Conservation (phyloP, 2,888 invertebrate species). For the Drosophila sordidapex region DNA sequence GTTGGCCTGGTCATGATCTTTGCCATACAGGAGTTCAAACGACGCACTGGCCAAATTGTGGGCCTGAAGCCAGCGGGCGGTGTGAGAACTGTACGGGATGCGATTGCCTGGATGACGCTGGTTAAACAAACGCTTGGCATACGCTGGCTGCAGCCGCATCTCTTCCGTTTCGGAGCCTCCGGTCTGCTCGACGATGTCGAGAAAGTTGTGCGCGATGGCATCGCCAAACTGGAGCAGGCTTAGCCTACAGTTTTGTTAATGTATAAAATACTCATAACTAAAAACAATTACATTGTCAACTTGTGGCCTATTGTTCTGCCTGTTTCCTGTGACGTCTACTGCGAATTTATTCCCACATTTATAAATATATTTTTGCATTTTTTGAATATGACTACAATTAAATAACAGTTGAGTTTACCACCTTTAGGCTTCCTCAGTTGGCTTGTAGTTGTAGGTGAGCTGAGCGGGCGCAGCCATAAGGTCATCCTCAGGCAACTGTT, state of each 20-base stretch:
- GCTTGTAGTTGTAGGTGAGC: constrained; percentile 51
- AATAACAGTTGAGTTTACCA: constrained; percentile 37
- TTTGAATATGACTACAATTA: constrained; percentile 61
- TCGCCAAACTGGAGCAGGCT: constrained; percentile 37
- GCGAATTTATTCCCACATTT: constrained; percentile 27
- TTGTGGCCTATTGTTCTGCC: not conserved
- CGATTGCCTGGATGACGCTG: constrained; percentile 93
- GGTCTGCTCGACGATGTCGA: constrained; percentile 93
- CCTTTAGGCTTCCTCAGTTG: constrained; percentile 25
- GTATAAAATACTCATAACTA: constrained; percentile 13
- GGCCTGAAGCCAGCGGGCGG: constrained; percentile 99
- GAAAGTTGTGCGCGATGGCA: constrained; percentile 79
- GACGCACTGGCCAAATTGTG: constrained; percentile 90
- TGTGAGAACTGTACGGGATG: constrained; percentile 93
- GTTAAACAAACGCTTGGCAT: constrained; percentile 93
- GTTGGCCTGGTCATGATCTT: constrained; percentile 97
- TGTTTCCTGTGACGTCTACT: constrained; percentile 15
- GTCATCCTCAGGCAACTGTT: constrained; percentile 70
- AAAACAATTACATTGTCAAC: not conserved
- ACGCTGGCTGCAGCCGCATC: constrained; percentile 91
- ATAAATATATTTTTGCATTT: constrained; percentile 56
- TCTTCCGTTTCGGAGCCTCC: constrained; percentile 98
- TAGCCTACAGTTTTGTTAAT: not conserved
- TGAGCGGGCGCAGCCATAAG: constrained; percentile 79
- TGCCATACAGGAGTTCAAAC: constrained; percentile 93